Evolutionary conservation across 2,797 vertebrate species (phyloP), one percentile per base, ranked within the genome.

Genomic region (Pseudomugil gertrudae): DNA sequence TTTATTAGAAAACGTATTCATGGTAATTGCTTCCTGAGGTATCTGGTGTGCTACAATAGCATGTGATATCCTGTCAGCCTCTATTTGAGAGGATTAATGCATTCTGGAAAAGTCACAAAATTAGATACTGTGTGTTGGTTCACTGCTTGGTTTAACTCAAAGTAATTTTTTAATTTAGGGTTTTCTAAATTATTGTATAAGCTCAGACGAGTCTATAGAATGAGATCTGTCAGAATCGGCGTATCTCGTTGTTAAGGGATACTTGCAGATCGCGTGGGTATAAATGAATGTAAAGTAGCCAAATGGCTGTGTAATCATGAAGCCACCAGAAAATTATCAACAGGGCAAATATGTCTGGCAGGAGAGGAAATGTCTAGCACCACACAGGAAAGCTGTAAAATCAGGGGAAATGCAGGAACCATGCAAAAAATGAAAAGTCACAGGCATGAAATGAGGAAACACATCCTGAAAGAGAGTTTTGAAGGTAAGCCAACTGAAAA

Each of bases 1-100:
- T 94, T 94, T 94, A 94, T 94, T 93, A 93, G 91, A 91, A 91
- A 92, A 92, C 89, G 84, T 89, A 90, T 90, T 87, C 73, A 87
- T 89, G 74, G 78, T 92, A 93, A 94, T 94, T 93, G 90, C 93
- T 90, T 93, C 88, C 91, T 84, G 87, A 88, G 84, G 88, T 87
- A 89, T 86, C 84, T 81, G 69, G 66, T 71, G 78, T 63, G 81
- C 87, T 80, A 81, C 88, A 78, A 64, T 72, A 72, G 73, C 83
- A 83, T 74, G 84, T 87, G 87, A 92, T 87, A 88, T 85, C 85
- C 87, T 90, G 90, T 92, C 90, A 79, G 86, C 83, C 90, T 81
- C 82, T 74, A 82, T 92, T 89, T 83, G 75, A 84, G 78, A 87
- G 89, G 87, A 92, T 90, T 89, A 90, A 88, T 90, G 82, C 74